phyloP scores from a whole-genome alignment of 2,113 vertebrate species.

The Corydoras maculifer region DNA sequence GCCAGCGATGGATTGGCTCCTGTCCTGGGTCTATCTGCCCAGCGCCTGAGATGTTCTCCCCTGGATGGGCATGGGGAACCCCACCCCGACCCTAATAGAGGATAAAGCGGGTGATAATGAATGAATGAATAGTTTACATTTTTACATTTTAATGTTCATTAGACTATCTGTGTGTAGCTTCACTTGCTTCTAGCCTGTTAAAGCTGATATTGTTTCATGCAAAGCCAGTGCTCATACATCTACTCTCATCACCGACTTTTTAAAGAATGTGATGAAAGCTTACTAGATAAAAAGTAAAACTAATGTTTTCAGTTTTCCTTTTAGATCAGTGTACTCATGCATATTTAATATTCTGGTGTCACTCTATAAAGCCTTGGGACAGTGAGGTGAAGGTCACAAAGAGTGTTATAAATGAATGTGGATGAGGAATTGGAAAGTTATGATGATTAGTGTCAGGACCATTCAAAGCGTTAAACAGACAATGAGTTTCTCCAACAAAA shows the following conservation, averaged over 20 bases:
- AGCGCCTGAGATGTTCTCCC: no score
- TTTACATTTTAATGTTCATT: no score
- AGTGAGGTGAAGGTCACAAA: constrained; percentile 15
- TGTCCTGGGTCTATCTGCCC: no score
- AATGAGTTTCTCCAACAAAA: constrained; percentile 13
- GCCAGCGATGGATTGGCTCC: no score
- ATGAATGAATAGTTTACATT: no score
- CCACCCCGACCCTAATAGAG: no score
- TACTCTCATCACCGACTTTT: neutral
- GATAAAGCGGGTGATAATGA: no score
- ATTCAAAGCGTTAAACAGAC: constrained; percentile 17
- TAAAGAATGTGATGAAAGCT: constrained; percentile 33
- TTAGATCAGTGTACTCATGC: constrained; percentile 19
- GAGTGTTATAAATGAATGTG: no score
- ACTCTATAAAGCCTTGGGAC: neutral
- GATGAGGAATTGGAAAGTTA: no score
- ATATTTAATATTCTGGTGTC: constrained; percentile 24
- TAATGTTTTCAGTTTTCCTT: neutral
- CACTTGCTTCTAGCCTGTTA: neutral
- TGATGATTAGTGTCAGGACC: neutral
- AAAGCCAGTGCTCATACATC: neutral
- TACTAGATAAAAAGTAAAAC: constrained; percentile 33
- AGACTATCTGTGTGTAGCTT: no score
- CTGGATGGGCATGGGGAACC: no score
- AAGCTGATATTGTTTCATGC: neutral